Conservation (phyloP, 2,113 vertebrate genomes). For the Trinectes maculatus region DNA sequence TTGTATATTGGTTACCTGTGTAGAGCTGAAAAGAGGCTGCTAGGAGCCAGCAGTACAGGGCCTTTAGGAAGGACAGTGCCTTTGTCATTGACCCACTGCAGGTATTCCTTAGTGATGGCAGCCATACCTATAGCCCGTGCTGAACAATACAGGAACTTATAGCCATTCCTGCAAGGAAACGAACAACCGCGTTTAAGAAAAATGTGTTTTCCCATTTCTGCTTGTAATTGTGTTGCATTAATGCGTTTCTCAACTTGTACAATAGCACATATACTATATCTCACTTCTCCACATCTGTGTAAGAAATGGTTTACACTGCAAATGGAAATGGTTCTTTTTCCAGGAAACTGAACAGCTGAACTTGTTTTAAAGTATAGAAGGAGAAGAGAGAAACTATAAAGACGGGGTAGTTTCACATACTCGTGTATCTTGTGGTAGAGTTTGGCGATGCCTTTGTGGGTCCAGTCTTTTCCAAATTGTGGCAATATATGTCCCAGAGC, state of each 20-base stretch:
- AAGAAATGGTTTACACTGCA: slow-evolving; percentile 1
- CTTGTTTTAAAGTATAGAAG: not conserved
- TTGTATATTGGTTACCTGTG: slow-evolving; percentile 85
- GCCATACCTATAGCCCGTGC: slow-evolving; percentile 94
- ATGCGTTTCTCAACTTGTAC: not conserved
- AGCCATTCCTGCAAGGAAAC: slow-evolving; percentile 87
- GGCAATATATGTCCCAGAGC: slow-evolving; percentile 94
- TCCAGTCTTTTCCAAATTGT: slow-evolving; percentile 96
- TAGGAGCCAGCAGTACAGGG: slow-evolving; percentile 92
- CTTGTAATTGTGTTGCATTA: not conserved
- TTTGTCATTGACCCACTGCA: slow-evolving; percentile 89
- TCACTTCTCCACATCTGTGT: not conserved
- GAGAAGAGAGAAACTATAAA: too few species aligned
- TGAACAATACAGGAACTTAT: slow-evolving; percentile 97
- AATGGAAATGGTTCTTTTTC: slow-evolving; percentile 7
- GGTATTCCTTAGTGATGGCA: slow-evolving; percentile 91
- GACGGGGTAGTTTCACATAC: slow-evolving; percentile 69
- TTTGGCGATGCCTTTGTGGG: slow-evolving; percentile 90
- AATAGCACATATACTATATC: not conserved
- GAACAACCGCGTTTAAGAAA: not conserved
- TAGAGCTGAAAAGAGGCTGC: slow-evolving; percentile 93
- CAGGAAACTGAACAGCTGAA: slow-evolving; percentile 11
- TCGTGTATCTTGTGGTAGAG: slow-evolving; percentile 96
- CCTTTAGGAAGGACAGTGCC: slow-evolving; percentile 90
- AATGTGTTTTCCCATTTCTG: slow-evolving; percentile 1